Evolutionary conservation across 1,140 invertebrate species (phyloP).

Genomic region (Leptinotarsa texana): DNA sequence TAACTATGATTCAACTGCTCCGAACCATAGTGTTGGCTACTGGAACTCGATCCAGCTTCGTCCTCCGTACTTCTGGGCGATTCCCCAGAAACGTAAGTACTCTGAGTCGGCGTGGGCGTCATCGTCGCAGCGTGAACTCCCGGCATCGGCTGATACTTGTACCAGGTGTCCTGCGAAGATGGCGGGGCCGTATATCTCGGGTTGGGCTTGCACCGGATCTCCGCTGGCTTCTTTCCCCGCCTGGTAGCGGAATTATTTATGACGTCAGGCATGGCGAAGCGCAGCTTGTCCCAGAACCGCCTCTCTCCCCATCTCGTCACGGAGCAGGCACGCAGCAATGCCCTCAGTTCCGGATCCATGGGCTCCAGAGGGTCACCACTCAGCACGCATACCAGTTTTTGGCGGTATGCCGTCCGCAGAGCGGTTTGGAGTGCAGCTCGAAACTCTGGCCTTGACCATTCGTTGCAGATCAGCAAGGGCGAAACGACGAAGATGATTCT

Average conservation of each 20-base stretch:
- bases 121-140: constrained; percentile 55
- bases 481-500: constrained; percentile 75
- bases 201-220: constrained; percentile 52
- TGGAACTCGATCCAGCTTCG: constrained; percentile 64
- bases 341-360: constrained; percentile 79
- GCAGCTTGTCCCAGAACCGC: constrained; percentile 87
- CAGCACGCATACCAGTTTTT: constrained; percentile 76
- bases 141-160: constrained; percentile 54
- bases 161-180: constrained; percentile 61
- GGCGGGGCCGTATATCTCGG: constrained; percentile 63
- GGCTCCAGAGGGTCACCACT: constrained; percentile 65
- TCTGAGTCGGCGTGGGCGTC: constrained; percentile 66
- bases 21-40: constrained; percentile 54
- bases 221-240: constrained; percentile 53
- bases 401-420: constrained; percentile 72
- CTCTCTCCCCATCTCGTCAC: constrained; percentile 84
- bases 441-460: constrained; percentile 75
- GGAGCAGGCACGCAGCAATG: constrained; percentile 81
- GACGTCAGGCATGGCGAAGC: constrained; percentile 83
- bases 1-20: constrained; percentile 56
- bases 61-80: constrained; percentile 64
- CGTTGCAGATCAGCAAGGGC: constrained; percentile 72
- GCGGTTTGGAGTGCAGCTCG: constrained; percentile 72
- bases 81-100: constrained; percentile 67
- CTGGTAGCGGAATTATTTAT: constrained; percentile 42